Evolutionary conservation across 2,888 invertebrate genomes (phyloP).

Genomic region (Phyllotreta cruciferae): DNA sequence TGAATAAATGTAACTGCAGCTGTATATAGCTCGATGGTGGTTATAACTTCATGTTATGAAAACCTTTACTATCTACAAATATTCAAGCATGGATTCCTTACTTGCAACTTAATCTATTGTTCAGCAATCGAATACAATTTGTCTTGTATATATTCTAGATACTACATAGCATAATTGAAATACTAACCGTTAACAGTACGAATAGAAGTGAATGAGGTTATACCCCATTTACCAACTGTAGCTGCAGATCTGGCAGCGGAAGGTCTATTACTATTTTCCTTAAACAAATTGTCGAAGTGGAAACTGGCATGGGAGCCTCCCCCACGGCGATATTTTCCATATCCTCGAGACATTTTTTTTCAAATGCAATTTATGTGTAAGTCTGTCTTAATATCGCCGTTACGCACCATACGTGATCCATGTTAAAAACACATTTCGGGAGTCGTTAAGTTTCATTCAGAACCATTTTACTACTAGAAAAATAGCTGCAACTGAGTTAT

Average conservation of each 20-base stretch:
- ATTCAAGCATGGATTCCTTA: no score
- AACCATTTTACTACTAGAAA: constrained; percentile 13
- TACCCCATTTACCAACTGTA: constrained; percentile 93
- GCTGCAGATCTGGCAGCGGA: constrained; percentile 89
- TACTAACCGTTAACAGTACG: constrained; percentile 77
- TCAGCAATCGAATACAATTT: no score
- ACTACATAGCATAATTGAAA: not conserved
- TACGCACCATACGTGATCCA: constrained; percentile 24
- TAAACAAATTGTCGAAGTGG: constrained; percentile 70
- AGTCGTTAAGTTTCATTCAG: constrained; percentile 6
- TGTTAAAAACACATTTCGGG: constrained; percentile 22
- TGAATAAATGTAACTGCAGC: no score
- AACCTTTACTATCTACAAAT: no score
- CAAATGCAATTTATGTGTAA: constrained; percentile 21
- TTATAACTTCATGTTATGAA: no score
- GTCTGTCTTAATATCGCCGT: constrained; percentile 12
- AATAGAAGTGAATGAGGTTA: constrained; percentile 91
- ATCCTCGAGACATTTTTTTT: constrained; percentile 59
- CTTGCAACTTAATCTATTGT: no score
- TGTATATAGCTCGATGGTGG: not conserved
- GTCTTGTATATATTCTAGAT: no score
- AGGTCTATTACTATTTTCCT: constrained; percentile 86
- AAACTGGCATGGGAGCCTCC: constrained; percentile 63
- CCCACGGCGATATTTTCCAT: constrained; percentile 61
- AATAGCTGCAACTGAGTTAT: not conserved